These are phyloP conservation scores for Ooceraea biroi DNA, from an alignment of 1,140 invertebrate species.

Conservation along the genomic window DNA sequence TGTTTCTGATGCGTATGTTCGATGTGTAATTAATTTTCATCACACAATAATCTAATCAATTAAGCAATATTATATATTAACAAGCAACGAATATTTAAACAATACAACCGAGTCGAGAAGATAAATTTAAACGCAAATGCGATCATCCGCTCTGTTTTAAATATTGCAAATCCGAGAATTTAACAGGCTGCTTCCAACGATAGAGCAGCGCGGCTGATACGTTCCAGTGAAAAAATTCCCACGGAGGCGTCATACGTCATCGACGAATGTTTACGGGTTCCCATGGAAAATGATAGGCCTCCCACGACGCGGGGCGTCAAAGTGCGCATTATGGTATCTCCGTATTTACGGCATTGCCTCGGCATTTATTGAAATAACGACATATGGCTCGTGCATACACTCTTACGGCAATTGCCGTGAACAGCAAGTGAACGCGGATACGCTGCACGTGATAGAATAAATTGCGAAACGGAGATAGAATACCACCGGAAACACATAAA, in stretches of 20 bases:
- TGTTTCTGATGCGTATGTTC: too few species aligned
- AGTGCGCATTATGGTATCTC: conserved; percentile 71
- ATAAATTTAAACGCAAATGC: background rate
- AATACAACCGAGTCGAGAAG: background rate
- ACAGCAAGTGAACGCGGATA: conserved; percentile 28
- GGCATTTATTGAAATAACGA: conserved; percentile 65
- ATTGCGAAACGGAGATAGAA: conserved; percentile 27
- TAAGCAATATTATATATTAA: background rate
- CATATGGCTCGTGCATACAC: conserved; percentile 73
- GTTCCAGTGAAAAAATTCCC: conserved; percentile 64
- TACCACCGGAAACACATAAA: conserved; percentile 16
- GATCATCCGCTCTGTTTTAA: too few species aligned
- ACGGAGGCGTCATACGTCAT: conserved; percentile 64
- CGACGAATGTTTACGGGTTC: conserved; percentile 67
- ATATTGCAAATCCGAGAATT: background rate
- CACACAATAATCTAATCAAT: background rate
- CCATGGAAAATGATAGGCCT: conserved; percentile 79
- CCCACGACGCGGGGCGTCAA: conserved; percentile 71
- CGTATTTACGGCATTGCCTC: conserved; percentile 60
- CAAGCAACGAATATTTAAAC: background rate
- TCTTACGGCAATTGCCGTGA: conserved; percentile 29
- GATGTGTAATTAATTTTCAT: too few species aligned
- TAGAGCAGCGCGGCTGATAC: background rate
- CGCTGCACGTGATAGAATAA: conserved; percentile 44
- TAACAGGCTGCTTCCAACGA: background rate